Percentiles rank a stretch among this genome's conserved stretches.
phyloP scores from a whole-genome alignment of 2,888 invertebrate species.

The Sminthurinus aureus region DNA sequence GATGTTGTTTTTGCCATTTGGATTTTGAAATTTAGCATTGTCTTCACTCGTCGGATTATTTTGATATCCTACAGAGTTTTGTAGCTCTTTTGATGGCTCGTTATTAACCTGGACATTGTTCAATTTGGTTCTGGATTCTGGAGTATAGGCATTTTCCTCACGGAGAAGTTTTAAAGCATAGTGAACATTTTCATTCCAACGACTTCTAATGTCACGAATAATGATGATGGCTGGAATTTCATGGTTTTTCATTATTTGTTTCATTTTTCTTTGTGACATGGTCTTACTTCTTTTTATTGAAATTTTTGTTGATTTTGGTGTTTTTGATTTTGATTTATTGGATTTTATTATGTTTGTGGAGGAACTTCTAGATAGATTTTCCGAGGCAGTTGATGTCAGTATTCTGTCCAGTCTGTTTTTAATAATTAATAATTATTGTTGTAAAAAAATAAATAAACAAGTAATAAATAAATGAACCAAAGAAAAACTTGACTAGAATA shows the following conservation, averaged over 20 bases:
- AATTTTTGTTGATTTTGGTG: no score
- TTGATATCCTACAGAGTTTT: neutral
- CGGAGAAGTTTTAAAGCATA: neutral
- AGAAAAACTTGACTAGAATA: neutral
- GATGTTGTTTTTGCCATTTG: no score
- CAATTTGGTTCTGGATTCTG: slow-evolving; percentile 1
- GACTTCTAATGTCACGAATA: neutral
- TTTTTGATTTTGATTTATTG: neutral
- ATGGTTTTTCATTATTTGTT: neutral
- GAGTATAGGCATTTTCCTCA: slow-evolving; percentile 17
- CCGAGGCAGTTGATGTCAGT: slow-evolving; percentile 21
- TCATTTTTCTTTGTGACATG: neutral
- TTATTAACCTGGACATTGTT: neutral
- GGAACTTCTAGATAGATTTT: slow-evolving; percentile 15
- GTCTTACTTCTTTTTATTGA: no score
- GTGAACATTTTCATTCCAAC: neutral
- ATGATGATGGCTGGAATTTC: neutral
- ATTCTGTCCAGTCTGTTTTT: slow-evolving; percentile 17
- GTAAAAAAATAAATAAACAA: neutral
- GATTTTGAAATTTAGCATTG: neutral
- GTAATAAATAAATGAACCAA: neutral
- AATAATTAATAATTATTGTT: neutral
- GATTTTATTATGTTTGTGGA: neutral
- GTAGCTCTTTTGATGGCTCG: neutral
- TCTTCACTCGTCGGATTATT: neutral